Evolutionary conservation across 2,888 invertebrate genomes (phyloP), one percentile per base, ranked within the genome.

Genomic region (Linnaemya tessellans): DNA sequence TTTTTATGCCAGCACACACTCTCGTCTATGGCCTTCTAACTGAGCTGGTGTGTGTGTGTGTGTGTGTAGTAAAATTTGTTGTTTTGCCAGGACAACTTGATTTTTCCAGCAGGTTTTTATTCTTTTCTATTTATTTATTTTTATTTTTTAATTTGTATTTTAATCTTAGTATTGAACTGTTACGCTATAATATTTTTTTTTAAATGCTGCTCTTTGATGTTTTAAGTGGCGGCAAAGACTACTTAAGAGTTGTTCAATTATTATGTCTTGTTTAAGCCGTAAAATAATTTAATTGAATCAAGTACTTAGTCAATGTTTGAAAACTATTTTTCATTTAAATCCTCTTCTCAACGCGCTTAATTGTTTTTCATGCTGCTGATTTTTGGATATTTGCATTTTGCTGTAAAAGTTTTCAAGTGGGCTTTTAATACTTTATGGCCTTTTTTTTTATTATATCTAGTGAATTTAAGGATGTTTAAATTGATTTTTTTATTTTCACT

Each of bases 121-220:
- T 25, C 41, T 30, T 0, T 4, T 18, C 13, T 7, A 30, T n/a
- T 25, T 30, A 18, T 18, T 38, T 22, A 18, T 18, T 60, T 46
- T 20, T 35, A 13, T 0, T 11, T 30, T 30, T 30, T 3, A 4
- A 15, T 4, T 22, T 30, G 25, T 67, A 3, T 58, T 67, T 78
- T 35, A 49, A 35, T 58, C 49, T 49, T 25, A 58, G 11, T 38
- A 78, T 78, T 49, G 49, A 78, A 60, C 30, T 22, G 30, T 41
- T 30, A 1, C 11, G 18, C 22, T 54, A 51, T 15, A 7, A 20
- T 20, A 0, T 25, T 54, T 25, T 54, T 38, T 62, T n/a, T 41
- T 41, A 13, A 41, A 43, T 43, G 9, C 43, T 51, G 18, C 51
- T 11, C 43, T 65, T 65, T 65, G 7, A 64, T 35, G 25, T 56